These are phyloP conservation scores for Gastracanthus pulcherrimus DNA, from an alignment of 2,888 invertebrate genomes.

Conservation along the genomic window DNA sequence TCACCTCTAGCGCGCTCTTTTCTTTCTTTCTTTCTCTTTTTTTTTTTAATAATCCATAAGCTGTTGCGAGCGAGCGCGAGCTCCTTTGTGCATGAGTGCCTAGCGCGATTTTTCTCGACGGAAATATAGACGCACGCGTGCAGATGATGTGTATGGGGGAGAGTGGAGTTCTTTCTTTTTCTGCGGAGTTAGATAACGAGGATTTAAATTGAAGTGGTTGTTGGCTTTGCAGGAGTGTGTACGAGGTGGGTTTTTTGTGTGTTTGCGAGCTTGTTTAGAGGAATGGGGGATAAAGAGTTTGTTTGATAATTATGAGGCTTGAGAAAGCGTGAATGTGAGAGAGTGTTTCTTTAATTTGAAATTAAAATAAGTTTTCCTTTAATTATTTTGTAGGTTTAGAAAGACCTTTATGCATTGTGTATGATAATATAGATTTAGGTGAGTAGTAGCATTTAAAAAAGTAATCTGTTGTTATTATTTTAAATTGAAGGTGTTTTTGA, in stretches of 20 bases:
- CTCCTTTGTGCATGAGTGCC: not conserved
- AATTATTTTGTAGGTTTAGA: not conserved
- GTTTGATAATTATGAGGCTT: conserved; percentile 14
- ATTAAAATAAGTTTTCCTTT: not conserved
- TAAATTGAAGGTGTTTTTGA: no score
- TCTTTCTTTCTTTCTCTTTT: not conserved
- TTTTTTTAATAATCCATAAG: conserved; percentile 25
- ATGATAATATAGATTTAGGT: no score
- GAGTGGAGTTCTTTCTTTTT: not conserved
- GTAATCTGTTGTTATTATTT: no score
- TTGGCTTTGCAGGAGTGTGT: not conserved
- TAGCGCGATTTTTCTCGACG: not conserved
- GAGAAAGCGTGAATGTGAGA: not conserved
- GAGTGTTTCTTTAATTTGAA: not conserved
- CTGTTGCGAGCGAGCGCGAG: not conserved
- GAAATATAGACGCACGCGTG: not conserved
- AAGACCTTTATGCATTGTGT: no score
- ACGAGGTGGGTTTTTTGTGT: not conserved
- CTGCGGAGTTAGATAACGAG: conserved; percentile 23
- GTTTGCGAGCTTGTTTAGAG: not conserved
- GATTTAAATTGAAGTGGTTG: conserved; percentile 32
- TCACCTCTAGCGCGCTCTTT: not conserved
- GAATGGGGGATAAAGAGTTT: not conserved
- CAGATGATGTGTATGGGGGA: not conserved
- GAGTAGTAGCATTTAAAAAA: no score